Evolutionary conservation across 2,797 vertebrate species (phyloP).

Genomic region (Melanotaenia maccullochi): DNA sequence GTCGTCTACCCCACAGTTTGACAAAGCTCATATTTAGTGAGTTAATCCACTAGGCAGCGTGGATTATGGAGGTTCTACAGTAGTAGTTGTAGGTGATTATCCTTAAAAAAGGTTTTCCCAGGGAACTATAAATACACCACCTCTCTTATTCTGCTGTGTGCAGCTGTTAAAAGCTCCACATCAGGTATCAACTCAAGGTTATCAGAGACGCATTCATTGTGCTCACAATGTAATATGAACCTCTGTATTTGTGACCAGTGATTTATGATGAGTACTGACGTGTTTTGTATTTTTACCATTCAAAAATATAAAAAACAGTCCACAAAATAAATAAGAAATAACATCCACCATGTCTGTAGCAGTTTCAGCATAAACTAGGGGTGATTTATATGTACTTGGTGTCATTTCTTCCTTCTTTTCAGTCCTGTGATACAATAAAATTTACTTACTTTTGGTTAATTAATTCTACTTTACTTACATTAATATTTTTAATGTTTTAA

Average conservation of each 20-base stretch:
- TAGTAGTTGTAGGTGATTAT: slow-evolving; percentile 82
- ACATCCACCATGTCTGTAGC: no score
- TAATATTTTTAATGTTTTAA: background rate
- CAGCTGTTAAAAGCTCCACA: background rate
- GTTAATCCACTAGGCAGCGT: slow-evolving; percentile 76
- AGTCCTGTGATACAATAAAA: no score
- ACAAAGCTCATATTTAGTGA: slow-evolving; percentile 77
- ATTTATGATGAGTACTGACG: no score
- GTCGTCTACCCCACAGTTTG: slow-evolving; percentile 46
- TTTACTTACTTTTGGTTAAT: background rate
- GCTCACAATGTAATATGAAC: no score
- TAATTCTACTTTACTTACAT: background rate
- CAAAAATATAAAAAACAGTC: no score
- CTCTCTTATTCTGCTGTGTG: slow-evolving; percentile 32
- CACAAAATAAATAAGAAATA: no score
- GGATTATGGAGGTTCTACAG: slow-evolving; percentile 79
- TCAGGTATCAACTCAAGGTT: background rate
- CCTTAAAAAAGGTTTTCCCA: slow-evolving; percentile 69
- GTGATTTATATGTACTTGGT: no score
- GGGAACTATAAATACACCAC: slow-evolving; percentile 66
- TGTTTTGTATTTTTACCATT: no score
- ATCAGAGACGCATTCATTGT: no score
- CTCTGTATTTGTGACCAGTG: no score
- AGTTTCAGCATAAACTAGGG: no score
- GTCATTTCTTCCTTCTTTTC: no score